A percentile compares a stretch with the other conserved stretches of the same genome.
Evolutionary conservation across 2,113 vertebrate genomes (phyloP).

Genomic region (Syngnathoides biaculeatus): DNA sequence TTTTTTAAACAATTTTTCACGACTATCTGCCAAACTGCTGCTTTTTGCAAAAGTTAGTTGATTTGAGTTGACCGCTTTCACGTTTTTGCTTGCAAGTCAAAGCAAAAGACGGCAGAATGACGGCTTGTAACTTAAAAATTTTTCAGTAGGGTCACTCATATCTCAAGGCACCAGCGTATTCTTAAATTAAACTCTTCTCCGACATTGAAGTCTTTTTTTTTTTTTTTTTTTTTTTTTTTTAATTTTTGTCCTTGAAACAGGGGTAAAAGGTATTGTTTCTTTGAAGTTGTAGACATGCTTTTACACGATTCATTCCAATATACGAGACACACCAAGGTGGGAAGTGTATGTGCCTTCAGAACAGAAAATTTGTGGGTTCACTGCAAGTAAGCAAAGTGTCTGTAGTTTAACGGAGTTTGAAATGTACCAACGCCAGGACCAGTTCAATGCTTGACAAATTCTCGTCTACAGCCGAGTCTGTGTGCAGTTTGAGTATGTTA

Average conservation of each 20-base stretch:
- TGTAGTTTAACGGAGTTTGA: conserved; percentile 2
- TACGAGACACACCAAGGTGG: conserved; percentile 12
- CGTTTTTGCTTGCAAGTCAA: too few relatives aligned
- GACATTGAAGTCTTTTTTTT: background rate
- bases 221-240: too few relatives aligned
- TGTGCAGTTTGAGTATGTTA: conserved; percentile 31
- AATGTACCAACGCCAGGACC: conserved; percentile 49
- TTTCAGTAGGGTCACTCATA: background rate
- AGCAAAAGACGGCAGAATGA: background rate
- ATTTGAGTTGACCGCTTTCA: too few relatives aligned
- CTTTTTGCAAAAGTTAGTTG: too few relatives aligned
- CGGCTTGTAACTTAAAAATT: background rate
- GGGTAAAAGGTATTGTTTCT: background rate
- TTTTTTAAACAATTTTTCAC: background rate
- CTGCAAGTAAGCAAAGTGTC: conserved; percentile 19
- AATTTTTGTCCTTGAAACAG: too few relatives aligned
- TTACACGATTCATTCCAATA: conserved; percentile 46
- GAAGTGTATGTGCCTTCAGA: conserved; percentile 16
- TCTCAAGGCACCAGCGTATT: background rate
- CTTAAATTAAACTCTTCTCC: background rate
- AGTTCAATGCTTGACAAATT: conserved; percentile 36
- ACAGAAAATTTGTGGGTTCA: conserved; percentile 26
- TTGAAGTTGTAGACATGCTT: conserved; percentile 8
- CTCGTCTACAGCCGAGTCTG: conserved; percentile 19
- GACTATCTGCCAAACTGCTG: too few relatives aligned